A percentile compares a stretch with the other conserved stretches of the same genome.
phyloP scores from a whole-genome alignment of 1,140 invertebrate genomes.

The Phthorimaea operculella region DNA sequence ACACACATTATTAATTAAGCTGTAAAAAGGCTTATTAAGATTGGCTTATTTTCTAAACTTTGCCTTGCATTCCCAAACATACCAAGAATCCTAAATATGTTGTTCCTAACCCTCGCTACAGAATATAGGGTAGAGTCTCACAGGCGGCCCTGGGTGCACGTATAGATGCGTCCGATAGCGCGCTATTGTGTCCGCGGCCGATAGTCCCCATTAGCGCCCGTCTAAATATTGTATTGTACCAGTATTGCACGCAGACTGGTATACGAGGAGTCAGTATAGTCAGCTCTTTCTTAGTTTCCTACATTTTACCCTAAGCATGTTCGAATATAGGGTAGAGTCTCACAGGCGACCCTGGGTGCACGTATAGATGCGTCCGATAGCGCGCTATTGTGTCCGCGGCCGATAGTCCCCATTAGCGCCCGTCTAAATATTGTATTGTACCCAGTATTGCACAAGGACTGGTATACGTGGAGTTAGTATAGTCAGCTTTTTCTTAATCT shows the following conservation, averaged over 20 bases:
- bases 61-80: no score
- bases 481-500: no score
- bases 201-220: conserved; percentile 28
- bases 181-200: conserved; percentile 27
- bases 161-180: conserved; percentile 24
- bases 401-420: conserved; percentile 29
- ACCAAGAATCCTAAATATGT: no score
- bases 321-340: background rate
- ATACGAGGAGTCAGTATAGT: no score
- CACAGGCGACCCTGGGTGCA: conserved; percentile 1
- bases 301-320: no score
- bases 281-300: no score
- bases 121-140: background rate
- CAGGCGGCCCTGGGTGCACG: conserved; percentile 4
- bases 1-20: no score
- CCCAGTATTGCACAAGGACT: no score
- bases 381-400: conserved; percentile 25
- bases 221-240: conserved; percentile 37
- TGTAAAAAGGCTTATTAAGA: no score
- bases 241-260: background rate
- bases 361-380: conserved; percentile 24
- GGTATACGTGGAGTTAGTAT: no score
- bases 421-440: conserved; percentile 36
- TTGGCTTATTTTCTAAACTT: no score
- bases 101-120: no score